phyloP scores from a whole-genome alignment of 2,888 invertebrate genomes.

The Ennomos erosarius region DNA sequence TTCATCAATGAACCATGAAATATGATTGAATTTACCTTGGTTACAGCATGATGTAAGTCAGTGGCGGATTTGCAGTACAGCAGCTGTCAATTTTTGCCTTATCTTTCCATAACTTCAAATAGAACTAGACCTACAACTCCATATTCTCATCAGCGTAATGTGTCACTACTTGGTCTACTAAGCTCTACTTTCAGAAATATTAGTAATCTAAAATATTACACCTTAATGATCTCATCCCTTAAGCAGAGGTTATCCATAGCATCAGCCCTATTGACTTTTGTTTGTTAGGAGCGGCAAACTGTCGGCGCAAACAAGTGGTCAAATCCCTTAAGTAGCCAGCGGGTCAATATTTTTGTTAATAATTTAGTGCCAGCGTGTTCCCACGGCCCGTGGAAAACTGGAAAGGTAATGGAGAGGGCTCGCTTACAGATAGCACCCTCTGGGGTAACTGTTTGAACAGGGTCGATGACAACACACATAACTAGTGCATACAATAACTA shows the following conservation, averaged over 20 bases:
- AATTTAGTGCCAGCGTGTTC: slow-evolving; percentile 78
- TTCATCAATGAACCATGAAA: no score
- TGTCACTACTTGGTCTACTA: no score
- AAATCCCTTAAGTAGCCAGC: slow-evolving; percentile 84
- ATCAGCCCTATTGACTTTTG: slow-evolving; percentile 45
- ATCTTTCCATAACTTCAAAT: no score
- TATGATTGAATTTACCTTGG: no score
- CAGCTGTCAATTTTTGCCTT: no score
- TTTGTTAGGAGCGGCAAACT: slow-evolving; percentile 79
- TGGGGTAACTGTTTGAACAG: slow-evolving; percentile 57
- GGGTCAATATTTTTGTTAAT: slow-evolving; percentile 84
- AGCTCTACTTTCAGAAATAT: no score
- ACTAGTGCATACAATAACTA: slow-evolving; percentile 24
- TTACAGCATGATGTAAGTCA: no score
- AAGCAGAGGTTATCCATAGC: slow-evolving; percentile 8
- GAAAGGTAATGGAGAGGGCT: slow-evolving; percentile 64
- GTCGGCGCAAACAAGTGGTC: slow-evolving; percentile 80
- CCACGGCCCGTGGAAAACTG: slow-evolving; percentile 58
- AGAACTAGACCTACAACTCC: no score
- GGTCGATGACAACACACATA: slow-evolving; percentile 47
- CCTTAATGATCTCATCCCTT: background rate
- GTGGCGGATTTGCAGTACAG: no score
- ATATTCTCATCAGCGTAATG: no score
- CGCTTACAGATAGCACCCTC: slow-evolving; percentile 73
- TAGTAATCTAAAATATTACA: no score